Conservation (phyloP, 1,140 invertebrate species). For the Tetragnatha versicolor region DNA sequence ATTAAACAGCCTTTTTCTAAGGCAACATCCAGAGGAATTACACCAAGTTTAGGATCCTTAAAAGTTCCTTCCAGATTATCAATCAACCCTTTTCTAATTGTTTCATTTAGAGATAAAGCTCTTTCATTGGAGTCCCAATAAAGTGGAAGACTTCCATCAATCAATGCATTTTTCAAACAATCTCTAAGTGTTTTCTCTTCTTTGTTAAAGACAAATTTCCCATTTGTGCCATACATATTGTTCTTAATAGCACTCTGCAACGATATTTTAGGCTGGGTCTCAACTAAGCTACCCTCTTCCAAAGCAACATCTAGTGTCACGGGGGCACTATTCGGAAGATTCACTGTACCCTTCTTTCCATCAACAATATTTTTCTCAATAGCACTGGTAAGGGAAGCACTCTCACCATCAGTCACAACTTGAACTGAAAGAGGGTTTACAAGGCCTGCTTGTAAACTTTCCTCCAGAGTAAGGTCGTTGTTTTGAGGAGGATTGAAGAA, state of each 20-base stretch:
- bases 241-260: slow-evolving; percentile 85
- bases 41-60: slow-evolving; percentile 68
- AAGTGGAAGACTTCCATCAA: slow-evolving; percentile 80
- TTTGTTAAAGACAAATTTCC: slow-evolving; percentile 82
- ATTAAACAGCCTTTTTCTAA: slow-evolving; percentile 79
- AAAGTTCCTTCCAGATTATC: slow-evolving; percentile 81
- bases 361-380: slow-evolving; percentile 79
- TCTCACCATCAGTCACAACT: slow-evolving; percentile 79
- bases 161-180: slow-evolving; percentile 78
- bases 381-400: slow-evolving; percentile 75
- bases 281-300: slow-evolving; percentile 78
- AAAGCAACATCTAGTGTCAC: slow-evolving; percentile 82
- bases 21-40: slow-evolving; percentile 75
- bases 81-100: slow-evolving; percentile 81
- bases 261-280: slow-evolving; percentile 81
- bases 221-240: slow-evolving; percentile 80
- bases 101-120: slow-evolving; percentile 77
- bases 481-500: slow-evolving; percentile 83
- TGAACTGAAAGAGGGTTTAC: slow-evolving; percentile 84
- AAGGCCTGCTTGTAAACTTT: slow-evolving; percentile 77
- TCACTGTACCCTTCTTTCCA: slow-evolving; percentile 75
- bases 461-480: slow-evolving; percentile 75
- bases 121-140: slow-evolving; percentile 79
- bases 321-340: slow-evolving; percentile 74
- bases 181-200: slow-evolving; percentile 82